These are phyloP conservation scores for Cyrtodaria siliqua DNA, from an alignment of 2,888 invertebrate genomes.

Conservation along the genomic window DNA sequence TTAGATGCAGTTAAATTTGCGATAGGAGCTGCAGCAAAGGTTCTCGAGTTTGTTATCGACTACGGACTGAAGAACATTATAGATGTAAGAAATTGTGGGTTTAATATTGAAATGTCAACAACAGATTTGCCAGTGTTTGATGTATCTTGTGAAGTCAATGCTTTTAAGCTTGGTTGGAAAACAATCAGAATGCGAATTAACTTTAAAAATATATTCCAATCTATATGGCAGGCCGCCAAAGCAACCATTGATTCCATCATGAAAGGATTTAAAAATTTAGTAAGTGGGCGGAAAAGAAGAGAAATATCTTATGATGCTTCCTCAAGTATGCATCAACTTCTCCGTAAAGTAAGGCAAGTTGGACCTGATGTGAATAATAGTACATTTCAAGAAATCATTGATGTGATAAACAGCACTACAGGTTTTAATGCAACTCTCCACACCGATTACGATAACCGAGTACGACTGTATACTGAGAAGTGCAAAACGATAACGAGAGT, in stretches of 20 bases:
- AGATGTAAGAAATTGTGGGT: conserved; percentile 57
- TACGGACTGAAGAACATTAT: conserved; percentile 44
- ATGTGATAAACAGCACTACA: conserved; percentile 11
- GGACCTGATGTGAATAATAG: conserved; percentile 3
- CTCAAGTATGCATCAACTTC: conserved; percentile 23
- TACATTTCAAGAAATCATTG: conserved; percentile 21
- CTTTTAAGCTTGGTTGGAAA: conserved; percentile 49
- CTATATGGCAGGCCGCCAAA: conserved; percentile 49
- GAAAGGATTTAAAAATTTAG: conserved; percentile 9
- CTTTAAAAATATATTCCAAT: conserved; percentile 42
- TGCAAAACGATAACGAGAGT: conserved; percentile 25
- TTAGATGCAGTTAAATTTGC: conserved; percentile 49
- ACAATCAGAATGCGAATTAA: conserved; percentile 38
- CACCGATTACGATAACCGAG: conserved; percentile 21
- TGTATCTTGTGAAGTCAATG: conserved; percentile 58
- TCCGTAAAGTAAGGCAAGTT: conserved; percentile 30
- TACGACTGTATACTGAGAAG: conserved; percentile 25
- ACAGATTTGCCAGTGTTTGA: conserved; percentile 41
- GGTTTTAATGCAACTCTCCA: conserved; percentile 2
- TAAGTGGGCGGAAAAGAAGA: conserved; percentile 37
- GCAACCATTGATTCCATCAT: conserved; percentile 30
- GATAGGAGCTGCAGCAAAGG: conserved; percentile 42
- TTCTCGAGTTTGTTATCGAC: conserved; percentile 47
- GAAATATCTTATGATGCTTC: conserved; percentile 29
- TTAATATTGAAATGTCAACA: conserved; percentile 43